Conservation (phyloP, 2,888 invertebrate genomes). For the Tetropium fuscum region DNA sequence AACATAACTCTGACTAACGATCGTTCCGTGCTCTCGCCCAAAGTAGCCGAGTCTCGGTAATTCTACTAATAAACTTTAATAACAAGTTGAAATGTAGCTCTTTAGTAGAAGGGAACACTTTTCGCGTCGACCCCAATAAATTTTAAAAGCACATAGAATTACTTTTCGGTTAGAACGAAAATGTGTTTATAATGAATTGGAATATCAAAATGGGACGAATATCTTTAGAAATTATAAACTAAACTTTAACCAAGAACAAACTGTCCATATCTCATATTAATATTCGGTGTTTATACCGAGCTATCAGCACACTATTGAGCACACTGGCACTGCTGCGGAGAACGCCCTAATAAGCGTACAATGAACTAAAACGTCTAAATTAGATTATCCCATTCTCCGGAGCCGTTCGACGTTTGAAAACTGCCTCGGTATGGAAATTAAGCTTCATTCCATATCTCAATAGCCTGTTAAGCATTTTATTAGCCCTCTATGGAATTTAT, state of each 20-base stretch:
- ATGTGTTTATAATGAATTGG: slow-evolving; percentile 12
- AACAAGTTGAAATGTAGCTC: background rate
- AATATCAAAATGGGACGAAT: too few relatives aligned
- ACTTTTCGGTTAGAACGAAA: too few relatives aligned
- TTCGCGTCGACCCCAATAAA: too few relatives aligned
- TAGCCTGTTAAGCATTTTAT: slow-evolving; percentile 40
- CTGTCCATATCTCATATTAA: too few relatives aligned
- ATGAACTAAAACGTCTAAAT: slow-evolving; percentile 31
- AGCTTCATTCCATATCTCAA: slow-evolving; percentile 37
- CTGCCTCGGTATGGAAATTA: slow-evolving; percentile 42
- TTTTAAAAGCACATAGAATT: too few relatives aligned
- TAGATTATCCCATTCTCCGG: slow-evolving; percentile 33
- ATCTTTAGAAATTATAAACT: too few relatives aligned
- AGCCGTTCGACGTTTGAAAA: slow-evolving; percentile 25
- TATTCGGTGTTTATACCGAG: background rate
- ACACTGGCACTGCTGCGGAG: background rate
- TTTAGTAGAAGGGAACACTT: background rate
- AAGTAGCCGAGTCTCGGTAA: background rate
- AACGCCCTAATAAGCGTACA: background rate
- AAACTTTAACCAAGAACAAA: too few relatives aligned
- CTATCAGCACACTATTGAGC: slow-evolving; percentile 1
- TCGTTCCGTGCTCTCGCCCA: slow-evolving; percentile 1
- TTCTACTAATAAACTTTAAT: background rate
- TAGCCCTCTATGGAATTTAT: slow-evolving; percentile 17
- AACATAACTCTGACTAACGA: slow-evolving; percentile 19